phyloP scores from a whole-genome alignment of 2,113 vertebrate genomes.

The Oceanites oceanicus region DNA sequence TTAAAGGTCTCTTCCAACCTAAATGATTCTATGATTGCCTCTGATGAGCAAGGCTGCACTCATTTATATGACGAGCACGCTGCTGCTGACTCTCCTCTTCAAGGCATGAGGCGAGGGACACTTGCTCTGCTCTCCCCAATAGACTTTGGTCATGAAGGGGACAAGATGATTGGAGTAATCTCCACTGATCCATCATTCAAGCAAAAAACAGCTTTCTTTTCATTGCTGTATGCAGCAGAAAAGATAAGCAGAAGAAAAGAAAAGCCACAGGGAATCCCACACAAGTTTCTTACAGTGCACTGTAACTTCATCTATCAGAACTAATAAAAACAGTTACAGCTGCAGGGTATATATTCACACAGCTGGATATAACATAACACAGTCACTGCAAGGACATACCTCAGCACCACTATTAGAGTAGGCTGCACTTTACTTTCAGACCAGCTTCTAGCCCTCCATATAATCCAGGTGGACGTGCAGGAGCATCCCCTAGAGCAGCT shows the following conservation, averaged over 20 bases:
- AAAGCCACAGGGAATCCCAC: neutral
- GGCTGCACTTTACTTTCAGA: neutral
- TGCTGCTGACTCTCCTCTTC: neutral
- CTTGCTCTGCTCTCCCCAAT: neutral
- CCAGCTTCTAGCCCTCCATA: neutral
- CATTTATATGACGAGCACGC: accelerated
- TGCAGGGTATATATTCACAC: neutral
- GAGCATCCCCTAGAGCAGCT: neutral
- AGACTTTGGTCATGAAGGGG: neutral
- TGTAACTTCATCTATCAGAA: neutral
- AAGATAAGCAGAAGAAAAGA: neutral
- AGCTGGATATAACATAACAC: neutral
- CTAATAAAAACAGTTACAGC: neutral
- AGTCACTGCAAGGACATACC: neutral
- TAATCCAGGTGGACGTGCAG: accelerated
- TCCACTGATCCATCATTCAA: neutral
- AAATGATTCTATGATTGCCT: too few species aligned
- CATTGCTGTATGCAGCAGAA: neutral
- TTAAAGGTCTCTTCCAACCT: too few species aligned
- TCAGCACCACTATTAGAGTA: accelerated
- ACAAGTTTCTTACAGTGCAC: accelerated
- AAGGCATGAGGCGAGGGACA: neutral
- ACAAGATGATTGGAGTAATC: neutral
- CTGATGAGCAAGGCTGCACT: accelerated
- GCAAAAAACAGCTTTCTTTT: neutral